phyloP scores from a whole-genome alignment of 2,797 vertebrate species.

The Garrulus glandarius region DNA sequence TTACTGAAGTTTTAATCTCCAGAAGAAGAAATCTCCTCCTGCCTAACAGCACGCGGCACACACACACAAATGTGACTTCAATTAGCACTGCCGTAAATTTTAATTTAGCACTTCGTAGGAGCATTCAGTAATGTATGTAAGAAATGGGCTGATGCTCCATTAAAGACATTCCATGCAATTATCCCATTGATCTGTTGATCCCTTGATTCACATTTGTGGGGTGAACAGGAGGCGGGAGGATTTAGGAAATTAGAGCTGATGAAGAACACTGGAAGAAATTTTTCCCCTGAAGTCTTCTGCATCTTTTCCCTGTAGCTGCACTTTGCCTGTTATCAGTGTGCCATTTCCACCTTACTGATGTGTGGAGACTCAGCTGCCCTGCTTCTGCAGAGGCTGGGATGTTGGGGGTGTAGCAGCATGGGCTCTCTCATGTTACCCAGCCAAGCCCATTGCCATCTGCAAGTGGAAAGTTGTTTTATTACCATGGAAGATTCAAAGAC shows the following conservation, averaged over 20 bases:
- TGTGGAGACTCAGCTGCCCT: not conserved
- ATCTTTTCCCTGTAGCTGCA: not conserved
- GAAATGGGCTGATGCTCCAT: not conserved
- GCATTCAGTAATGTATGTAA: not conserved
- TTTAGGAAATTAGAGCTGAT: not conserved
- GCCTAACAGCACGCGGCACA: constrained; percentile 28
- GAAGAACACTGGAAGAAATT: not conserved
- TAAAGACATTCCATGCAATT: not conserved
- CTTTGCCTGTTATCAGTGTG: not conserved
- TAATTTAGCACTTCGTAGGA: constrained; percentile 65
- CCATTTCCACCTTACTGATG: not conserved
- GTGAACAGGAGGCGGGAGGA: not conserved
- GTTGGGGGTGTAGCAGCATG: not conserved
- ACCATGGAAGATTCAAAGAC: too few species aligned
- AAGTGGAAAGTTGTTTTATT: not conserved
- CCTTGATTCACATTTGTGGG: not conserved
- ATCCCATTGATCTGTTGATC: constrained; percentile 30
- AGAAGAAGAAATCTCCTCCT: constrained; percentile 42
- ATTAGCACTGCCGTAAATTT: constrained; percentile 54
- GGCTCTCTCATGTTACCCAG: not conserved
- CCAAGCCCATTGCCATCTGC: rapidly evolving
- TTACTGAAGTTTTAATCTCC: constrained; percentile 60
- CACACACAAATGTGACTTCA: constrained; percentile 40
- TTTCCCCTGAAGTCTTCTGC: not conserved
- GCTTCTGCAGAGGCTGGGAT: not conserved